Evolutionary conservation across 2,797 vertebrate genomes (phyloP).

Genomic region (Acipenser ruthenus): DNA sequence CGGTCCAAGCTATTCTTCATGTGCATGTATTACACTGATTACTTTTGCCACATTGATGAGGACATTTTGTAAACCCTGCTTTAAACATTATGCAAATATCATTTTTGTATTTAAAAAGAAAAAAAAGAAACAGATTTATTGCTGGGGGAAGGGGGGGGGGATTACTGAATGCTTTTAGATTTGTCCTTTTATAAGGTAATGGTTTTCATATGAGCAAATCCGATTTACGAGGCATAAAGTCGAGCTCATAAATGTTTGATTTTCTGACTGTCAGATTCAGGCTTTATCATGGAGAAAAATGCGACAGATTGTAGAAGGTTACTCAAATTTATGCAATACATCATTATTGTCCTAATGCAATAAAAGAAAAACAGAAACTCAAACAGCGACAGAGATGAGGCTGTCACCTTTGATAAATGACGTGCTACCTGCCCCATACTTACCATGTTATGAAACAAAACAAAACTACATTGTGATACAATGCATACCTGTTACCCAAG

Average conservation of each 20-base stretch:
- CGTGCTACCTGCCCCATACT: constrained; percentile 20
- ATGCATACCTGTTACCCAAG: neutral
- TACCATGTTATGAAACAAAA: constrained; percentile 29
- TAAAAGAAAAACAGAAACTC: constrained; percentile 25
- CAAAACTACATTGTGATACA: constrained; percentile 4
- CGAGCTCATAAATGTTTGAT: constrained; percentile 25
- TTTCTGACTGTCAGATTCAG: constrained; percentile 23
- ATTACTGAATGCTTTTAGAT: constrained; percentile 7
- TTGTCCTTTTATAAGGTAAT: constrained; percentile 19
- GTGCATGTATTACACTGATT: neutral
- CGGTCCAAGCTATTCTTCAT: neutral
- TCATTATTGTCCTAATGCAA: constrained; percentile 27
- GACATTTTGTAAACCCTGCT: neutral
- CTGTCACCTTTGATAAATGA: constrained; percentile 34
- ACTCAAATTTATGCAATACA: constrained; percentile 31
- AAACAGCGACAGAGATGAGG: constrained; percentile 21
- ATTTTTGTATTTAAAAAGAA: constrained; percentile 6
- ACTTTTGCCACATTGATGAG: constrained; percentile 1
- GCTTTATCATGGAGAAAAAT: constrained; percentile 20
- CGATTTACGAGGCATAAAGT: constrained; percentile 22
- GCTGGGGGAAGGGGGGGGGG: constrained; percentile 14
- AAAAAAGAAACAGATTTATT: constrained; percentile 2
- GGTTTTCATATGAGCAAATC: constrained; percentile 21
- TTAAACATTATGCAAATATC: constrained; percentile 2
- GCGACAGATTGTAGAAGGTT: constrained; percentile 24